Base-by-base conservation (phyloP, 53 echinoderm and acorn worm species). In the Stichopus horrens region DNA sequence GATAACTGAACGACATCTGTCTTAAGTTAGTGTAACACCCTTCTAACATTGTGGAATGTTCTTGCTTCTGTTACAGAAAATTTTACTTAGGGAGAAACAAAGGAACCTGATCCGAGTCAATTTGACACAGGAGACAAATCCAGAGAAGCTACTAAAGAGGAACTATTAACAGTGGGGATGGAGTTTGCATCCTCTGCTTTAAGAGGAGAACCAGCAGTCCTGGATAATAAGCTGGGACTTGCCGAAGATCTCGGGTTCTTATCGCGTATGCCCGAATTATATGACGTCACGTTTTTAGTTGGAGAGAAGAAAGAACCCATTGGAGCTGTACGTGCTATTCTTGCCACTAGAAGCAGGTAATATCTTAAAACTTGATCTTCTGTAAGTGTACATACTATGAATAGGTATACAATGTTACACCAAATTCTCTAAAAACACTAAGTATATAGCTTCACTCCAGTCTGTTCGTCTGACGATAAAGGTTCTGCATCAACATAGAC, bases 331-430 rank as follows among this genome's bases (percentile, higher is more conserved):
- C 86, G 94, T 54, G 95, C 99, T 9, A 98, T 98, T 83, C 87
- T 98, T 66, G 99, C 95, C 21, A 95, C 99, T 60, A 86, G 99
- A 85, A 98, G 99, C 94, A 94, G 99, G 99, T 98, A 63, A 23
- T 68, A n/a, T 16, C 37, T 37, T 37, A 37, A 37, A 37, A 37
- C 37, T 37, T 37, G 37, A 37, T 37, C 37, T 37, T 37, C 37
- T 37, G 37, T 37, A 37, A 37, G 37, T 37, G 37, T 37, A 2
- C 37, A 2, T 37, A 2, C 37, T 37, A 37, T 37, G 37, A 37
- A 37, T 37, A 37, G 37, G 37, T 37, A 37, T 37, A 37, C 37
- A 37, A 37, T 37, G 37, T 37, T 37, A 37, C 37, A 37, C 37
- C 37, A 37, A 37, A 37, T 37, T 37, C 37, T 37, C 37, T 37